Evolutionary conservation across 1,140 invertebrate species (phyloP), one percentile per base, ranked within the genome.

Genomic region (Cepaea nemoralis): DNA sequence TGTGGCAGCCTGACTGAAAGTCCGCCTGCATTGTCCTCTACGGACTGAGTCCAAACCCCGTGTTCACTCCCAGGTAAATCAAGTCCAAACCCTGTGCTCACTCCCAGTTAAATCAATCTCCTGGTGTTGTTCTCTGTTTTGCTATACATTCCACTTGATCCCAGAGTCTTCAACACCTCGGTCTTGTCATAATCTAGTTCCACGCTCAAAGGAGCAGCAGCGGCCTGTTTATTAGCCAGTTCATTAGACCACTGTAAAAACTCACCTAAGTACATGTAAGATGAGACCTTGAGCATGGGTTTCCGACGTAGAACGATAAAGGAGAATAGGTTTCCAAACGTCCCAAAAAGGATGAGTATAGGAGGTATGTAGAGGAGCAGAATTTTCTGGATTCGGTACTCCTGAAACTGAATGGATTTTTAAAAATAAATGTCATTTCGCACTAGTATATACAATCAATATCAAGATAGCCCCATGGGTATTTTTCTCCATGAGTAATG

Each of bases 261-360:
- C 48, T n/a, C 35, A 76, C 74, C 87, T 10, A 91, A 86, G 81
- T 91, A 91, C 22, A 86, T 55, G 81, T 91, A 91, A 10, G 88
- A 89, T 2, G 90, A 89, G 27, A 87, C 84, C 67, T 86, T 83
- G 6, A 78, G 75, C 88, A 90, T 90, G 5, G 86, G 83, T 39
- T 87, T 84, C 45, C 87, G 83, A 19, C 88, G 75, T 19, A 89
- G 80, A 50, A 89, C 85, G 33, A 89, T 81, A 74, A 89, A 87
- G 19, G 88, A 87, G 35, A 89, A 78, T 2, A 87, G 35, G 82
- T 89, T 89, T 27, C 88, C 88, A 45, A 89, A 83, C 8, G 85
- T 86, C 27, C 88, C 88, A 24, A 89, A 74, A 10, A 87, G 50
- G 19, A 89, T 80, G 3, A 89, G 59, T 12, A 89, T 48, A 3